Evolutionary conservation across 2,797 vertebrate genomes (phyloP).

Genomic region (Scolopax bukidnonensis): DNA sequence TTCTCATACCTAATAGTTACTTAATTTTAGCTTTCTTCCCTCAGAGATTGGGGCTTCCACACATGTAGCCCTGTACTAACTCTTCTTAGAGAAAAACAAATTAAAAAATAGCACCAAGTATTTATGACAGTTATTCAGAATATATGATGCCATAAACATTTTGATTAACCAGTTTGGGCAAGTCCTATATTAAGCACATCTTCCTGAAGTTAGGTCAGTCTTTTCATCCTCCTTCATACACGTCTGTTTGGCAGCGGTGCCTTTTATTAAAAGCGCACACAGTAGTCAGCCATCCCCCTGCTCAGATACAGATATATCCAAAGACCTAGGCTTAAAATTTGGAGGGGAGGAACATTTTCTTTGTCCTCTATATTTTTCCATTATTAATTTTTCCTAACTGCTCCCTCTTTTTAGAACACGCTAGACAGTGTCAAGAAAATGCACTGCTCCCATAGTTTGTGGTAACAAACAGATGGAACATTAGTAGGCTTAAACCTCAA

Average conservation of each 20-base stretch:
- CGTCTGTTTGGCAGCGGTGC: background rate
- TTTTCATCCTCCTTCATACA: background rate
- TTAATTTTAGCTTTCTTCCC: background rate
- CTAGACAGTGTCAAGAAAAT: background rate
- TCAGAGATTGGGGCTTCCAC: background rate
- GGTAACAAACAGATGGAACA: slow-evolving; percentile 9
- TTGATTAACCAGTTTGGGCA: background rate
- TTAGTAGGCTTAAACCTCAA: slow-evolving; percentile 7
- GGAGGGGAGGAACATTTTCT: background rate
- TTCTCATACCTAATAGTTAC: background rate
- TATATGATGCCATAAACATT: background rate
- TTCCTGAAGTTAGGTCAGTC: background rate
- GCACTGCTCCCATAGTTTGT: background rate
- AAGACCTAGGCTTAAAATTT: background rate
- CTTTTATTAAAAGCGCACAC: fast-evolving
- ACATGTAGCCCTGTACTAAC: background rate
- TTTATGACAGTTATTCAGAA: background rate
- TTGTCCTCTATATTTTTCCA: background rate
- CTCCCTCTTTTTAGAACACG: background rate
- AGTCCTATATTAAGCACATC: background rate
- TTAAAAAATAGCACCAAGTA: background rate
- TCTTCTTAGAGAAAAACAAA: background rate
- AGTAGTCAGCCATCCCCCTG: fast-evolving
- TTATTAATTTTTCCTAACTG: background rate
- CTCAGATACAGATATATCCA: background rate